A percentile compares a stretch with the other conserved stretches of the same genome.
phyloP scores from a whole-genome alignment of 2,888 invertebrate genomes.

The Folsomia manolachei region DNA sequence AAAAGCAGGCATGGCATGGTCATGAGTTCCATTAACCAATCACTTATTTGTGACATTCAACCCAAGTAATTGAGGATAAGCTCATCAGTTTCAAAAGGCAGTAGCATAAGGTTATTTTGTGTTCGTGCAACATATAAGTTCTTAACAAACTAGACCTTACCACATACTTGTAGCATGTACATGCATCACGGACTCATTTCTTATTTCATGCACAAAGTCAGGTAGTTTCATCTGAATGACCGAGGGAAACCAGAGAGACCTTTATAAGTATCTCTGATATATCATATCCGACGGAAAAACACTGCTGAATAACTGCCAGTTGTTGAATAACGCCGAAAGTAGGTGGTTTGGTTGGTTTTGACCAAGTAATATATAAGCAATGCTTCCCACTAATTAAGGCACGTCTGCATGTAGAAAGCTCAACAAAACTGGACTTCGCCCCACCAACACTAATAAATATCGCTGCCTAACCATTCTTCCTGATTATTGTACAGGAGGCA shows the following conservation, averaged over 20 bases:
- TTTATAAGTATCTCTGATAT: neutral
- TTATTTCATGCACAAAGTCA: neutral
- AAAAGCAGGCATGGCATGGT: conserved; percentile 12
- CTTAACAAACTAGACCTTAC: neutral
- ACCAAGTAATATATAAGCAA: too few species aligned
- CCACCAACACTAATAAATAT: neutral
- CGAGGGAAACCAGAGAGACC: too few species aligned
- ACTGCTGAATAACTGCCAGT: neutral
- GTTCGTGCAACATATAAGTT: neutral
- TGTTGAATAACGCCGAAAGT: too few species aligned
- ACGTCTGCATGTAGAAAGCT: too few species aligned
- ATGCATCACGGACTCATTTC: neutral
- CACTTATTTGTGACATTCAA: neutral
- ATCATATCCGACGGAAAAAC: neutral
- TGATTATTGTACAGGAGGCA: neutral
- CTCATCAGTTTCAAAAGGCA: neutral
- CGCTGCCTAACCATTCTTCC: neutral
- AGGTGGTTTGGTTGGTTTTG: too few species aligned
- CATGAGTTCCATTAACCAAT: neutral
- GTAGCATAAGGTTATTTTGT: neutral
- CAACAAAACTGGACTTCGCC: neutral
- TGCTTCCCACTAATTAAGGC: too few species aligned
- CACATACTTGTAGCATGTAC: neutral
- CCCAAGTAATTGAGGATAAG: neutral
- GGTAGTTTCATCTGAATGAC: neutral